Conservation (phyloP, 2,113 vertebrate genomes). For the Sceloporus undulatus region DNA sequence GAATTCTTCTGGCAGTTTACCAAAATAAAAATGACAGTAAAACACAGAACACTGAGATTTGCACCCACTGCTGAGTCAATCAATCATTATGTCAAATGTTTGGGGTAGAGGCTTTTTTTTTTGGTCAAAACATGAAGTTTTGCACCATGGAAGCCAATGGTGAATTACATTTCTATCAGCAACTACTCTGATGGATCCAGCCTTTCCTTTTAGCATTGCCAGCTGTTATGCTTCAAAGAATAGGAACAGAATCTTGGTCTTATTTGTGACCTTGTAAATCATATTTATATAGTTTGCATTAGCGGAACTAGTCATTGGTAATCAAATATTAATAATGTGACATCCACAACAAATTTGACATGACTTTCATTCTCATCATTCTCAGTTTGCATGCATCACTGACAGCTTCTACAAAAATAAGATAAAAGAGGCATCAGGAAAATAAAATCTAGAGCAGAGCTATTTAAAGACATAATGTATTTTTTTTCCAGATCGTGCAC, state of each 20-base stretch:
- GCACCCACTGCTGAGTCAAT: no score
- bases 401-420: constrained; percentile 47
- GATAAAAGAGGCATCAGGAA: constrained; percentile 40
- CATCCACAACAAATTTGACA: constrained; percentile 30
- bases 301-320: constrained; percentile 34
- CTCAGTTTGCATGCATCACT: constrained; percentile 27
- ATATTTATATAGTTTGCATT: background rate
- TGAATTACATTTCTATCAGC: background rate
- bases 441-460: background rate
- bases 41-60: background rate
- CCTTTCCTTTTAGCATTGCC: background rate
- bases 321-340: constrained; percentile 40
- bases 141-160: background rate
- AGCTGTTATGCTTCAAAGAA: background rate
- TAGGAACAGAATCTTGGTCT: background rate
- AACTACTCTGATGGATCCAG: background rate
- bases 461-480: constrained; percentile 50
- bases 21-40: background rate
- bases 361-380: constrained; percentile 32
- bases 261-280: background rate
- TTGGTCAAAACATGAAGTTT: background rate
- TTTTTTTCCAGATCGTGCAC: constrained; percentile 88
- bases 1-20: background rate
- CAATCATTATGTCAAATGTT: no score
- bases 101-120: background rate